Base-by-base conservation (phyloP, 2,113 vertebrate species). In the Entomyzon cyanotis region DNA sequence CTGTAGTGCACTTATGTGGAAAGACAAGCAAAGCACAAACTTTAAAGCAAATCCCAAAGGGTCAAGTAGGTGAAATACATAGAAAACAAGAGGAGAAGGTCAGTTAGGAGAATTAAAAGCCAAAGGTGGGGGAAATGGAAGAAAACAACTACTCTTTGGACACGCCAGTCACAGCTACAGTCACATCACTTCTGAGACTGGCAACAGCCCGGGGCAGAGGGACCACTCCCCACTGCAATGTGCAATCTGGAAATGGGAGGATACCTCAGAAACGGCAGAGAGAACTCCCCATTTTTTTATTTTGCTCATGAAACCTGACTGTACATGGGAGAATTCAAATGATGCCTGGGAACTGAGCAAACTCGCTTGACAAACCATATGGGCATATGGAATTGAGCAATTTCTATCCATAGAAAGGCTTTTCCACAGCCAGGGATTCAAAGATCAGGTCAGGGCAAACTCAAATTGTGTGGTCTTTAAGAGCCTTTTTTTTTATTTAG, bases 1-100 rank as follows among this genome's bases (percentile, higher is more conserved):
- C 33, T 37, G 11, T 5, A 25, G 55, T 1, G 12, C 5, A 15
- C 21, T 58, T 37, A 15, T 0, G 0, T 10, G 27, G 21, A 64
- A 83, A 87, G 35, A 3, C 53, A 47, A 23, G 37, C 14, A 67
- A 81, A 78, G 27, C 6, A 7, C 30, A 37, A 7, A 31, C 56
- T 64, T 69, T 50, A 79, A 75, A 87, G 76, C 9, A 50, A 84
- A 76, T 11, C n/a, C 28, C 41, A 46, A 73, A 47, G 53, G 49
- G 18, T 3, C 49, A 49, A 39, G n/a, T 12, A 56, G 46, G 39
- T 50, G 63, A 71, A 69, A 65, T 22, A 50, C 7, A 62, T 9
- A n/a, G 50, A 77, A 93, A 83, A 80, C 0, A 5, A 37, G 41
- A 64, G 35, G 27, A 39, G 37, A 39, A 82, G 74, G n/a, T 56